These are phyloP conservation scores for Ametastegia equiseti DNA, from an alignment of 2,888 invertebrate genomes.

Conservation along the genomic window DNA sequence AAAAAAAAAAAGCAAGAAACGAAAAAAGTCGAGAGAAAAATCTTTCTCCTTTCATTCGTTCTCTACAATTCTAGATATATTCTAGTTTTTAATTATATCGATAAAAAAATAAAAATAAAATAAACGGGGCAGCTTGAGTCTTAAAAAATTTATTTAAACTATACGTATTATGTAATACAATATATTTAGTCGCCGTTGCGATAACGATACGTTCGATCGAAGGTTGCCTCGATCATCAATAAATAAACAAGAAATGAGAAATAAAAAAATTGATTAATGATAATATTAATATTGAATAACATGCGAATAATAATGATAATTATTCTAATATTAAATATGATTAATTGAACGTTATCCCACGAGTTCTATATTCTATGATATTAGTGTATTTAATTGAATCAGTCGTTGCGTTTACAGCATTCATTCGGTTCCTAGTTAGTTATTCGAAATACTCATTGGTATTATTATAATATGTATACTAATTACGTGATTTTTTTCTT, in stretches of 20 bases:
- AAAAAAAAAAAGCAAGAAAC: neutral
- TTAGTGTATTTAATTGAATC: slow-evolving; percentile 17
- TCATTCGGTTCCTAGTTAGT: slow-evolving; percentile 63
- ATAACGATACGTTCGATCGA: slow-evolving; percentile 7
- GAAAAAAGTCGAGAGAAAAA: neutral
- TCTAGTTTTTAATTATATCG: neutral
- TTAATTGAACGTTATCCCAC: slow-evolving; percentile 4
- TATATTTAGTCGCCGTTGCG: slow-evolving; percentile 1
- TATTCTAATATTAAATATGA: neutral
- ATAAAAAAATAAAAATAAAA: neutral
- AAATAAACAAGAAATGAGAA: neutral
- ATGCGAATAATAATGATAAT: neutral
- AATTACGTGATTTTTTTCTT: neutral
- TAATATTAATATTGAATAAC: neutral
- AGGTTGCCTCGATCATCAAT: slow-evolving; percentile 8
- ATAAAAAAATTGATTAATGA: neutral
- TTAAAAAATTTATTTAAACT: slow-evolving; percentile 11
- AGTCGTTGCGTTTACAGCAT: slow-evolving; percentile 39
- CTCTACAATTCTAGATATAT: neutral
- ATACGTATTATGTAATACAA: no score
- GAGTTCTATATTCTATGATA: slow-evolving; percentile 29
- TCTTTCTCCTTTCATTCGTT: neutral
- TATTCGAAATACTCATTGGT: slow-evolving; percentile 33
- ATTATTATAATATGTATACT: neutral
- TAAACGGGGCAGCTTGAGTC: neutral